Evolutionary conservation across 2,888 invertebrate genomes (phyloP), one percentile per base, ranked within the genome.

Genomic region (Alloplasta piceator): DNA sequence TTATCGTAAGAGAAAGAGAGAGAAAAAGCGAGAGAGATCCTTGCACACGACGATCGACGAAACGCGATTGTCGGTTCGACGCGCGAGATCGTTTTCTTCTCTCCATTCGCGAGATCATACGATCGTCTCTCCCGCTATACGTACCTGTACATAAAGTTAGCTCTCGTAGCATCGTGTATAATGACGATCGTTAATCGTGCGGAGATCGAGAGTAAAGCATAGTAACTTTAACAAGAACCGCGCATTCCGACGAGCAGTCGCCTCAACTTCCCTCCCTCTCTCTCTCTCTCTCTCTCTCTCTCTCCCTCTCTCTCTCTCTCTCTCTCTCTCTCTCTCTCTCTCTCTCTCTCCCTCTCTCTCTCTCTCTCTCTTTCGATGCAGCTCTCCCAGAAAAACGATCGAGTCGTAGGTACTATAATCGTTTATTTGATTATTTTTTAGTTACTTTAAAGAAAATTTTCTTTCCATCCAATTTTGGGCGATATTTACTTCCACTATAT

Each of bases 121-220:
- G 60, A 67, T 75, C 67, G 60, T 67, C 75, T 73, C 14, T 16
- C 14, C 43, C n/a, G 61, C 50, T 61, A 16, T 61, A 55, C 61
- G 38, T 56, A 56, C 6, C 38, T 41, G 14, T 6, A 16, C 9
- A 26, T 10, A 43, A 9, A 61, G 39, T 38, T 60, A 26, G 50
- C 52, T 68, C 75, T 68, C 68, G 68, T 60, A 71, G 81, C 60
- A 60, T 48, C 61, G 71, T 74, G 74, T 71, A 75, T 78, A 78
- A 81, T 78, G 81, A 81, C 78, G 81, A 78, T 81, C 81, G 74
- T 81, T 81, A 81, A 81, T 81, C 81, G 81, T 71, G 46, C 46
- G 7, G 16, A 46, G 60, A 78, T 74, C 71, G 77, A 74, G 71
- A 78, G 74, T 68, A 64, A 68, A 78, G 78, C 52, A 61, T 63